Evolutionary conservation across 2,113 vertebrate genomes (phyloP), one percentile per base, ranked within the genome.

Genomic region (Ardeotis arabs): DNA sequence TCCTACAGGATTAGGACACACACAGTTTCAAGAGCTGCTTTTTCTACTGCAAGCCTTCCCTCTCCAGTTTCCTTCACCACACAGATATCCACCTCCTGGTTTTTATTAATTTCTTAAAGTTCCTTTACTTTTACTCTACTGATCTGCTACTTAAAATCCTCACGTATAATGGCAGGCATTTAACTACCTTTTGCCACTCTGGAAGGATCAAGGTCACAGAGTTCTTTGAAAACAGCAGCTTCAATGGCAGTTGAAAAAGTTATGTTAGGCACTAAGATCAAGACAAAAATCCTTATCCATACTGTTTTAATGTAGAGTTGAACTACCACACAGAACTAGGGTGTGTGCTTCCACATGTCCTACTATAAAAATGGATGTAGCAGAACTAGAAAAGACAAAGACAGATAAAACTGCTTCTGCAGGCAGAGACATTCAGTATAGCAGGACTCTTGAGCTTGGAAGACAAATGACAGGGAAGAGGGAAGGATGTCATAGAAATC

Each of bases 261-360:
- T 24, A 2, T 11, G 3, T 45, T 24, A 47, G 37, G 33, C 92
- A 45, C 10, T 9, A 73, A 37, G 13, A 86, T 35, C 7, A 83
- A 69, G 44, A 84, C 37, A 70, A 50, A 84, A 63, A 29, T 39
- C 41, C n/a, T 74, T 58, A 31, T 31, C 8, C 29, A 47, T 68
- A 22, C 21, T 31, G 33, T 62, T 93, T 64, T 52, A 49, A 79
- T 7, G 10, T 2, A 86, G 45, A 79, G 15, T 9, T 59, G 35
- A 77, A 68, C 49, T 39, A 52, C 6, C n/a, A 60, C 3, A 58
- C 3, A 58, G 64, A 53, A 56, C 56, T 52, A 63, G 15, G 7
- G 3, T 0, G 1, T 11, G 25, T 16, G 41, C 28, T 33, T 75
- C 63, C 69, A 53, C 0, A 0, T 27, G 47, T 21, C 10, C 37